These are phyloP conservation scores for Chouioia cunea DNA, from an alignment of 2,888 invertebrate species.

Conservation along the genomic window DNA sequence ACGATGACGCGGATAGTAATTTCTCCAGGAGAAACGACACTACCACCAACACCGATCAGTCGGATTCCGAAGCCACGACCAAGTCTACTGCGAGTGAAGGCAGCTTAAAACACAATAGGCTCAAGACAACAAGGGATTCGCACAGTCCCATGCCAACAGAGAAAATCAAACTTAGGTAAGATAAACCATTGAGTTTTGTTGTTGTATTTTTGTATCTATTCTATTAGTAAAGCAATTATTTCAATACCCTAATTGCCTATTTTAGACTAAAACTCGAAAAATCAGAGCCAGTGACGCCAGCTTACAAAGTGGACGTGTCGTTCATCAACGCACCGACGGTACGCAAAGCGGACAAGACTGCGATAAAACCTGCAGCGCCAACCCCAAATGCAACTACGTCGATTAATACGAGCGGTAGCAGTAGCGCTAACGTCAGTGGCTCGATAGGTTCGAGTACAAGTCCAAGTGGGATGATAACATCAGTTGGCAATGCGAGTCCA, in stretches of 20 bases:
- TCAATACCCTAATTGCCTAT: neutral
- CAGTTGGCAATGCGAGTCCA: conserved; percentile 2
- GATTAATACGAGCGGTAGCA: neutral
- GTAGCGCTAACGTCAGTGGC: neutral
- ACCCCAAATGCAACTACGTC: neutral
- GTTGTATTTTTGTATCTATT: no score
- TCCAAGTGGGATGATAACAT: neutral
- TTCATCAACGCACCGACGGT: conserved; percentile 74
- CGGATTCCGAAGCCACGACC: conserved; percentile 73
- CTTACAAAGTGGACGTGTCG: conserved; percentile 85
- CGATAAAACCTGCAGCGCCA: conserved; percentile 56
- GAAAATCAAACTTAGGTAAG: conserved; percentile 80
- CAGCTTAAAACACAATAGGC: conserved; percentile 68
- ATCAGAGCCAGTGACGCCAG: conserved; percentile 82
- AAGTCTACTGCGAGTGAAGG: conserved; percentile 74
- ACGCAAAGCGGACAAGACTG: conserved; percentile 69
- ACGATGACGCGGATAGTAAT: conserved; percentile 74
- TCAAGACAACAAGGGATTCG: conserved; percentile 63
- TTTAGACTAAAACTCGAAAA: conserved; percentile 81
- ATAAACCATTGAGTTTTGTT: neutral
- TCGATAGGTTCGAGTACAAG: no score
- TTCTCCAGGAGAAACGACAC: conserved; percentile 70
- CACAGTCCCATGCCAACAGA: conserved; percentile 72
- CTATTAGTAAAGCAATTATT: neutral
- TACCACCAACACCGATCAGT: conserved; percentile 71